Conservation (phyloP, 2,888 invertebrate genomes). For the Cordylochernes scorpioides region DNA sequence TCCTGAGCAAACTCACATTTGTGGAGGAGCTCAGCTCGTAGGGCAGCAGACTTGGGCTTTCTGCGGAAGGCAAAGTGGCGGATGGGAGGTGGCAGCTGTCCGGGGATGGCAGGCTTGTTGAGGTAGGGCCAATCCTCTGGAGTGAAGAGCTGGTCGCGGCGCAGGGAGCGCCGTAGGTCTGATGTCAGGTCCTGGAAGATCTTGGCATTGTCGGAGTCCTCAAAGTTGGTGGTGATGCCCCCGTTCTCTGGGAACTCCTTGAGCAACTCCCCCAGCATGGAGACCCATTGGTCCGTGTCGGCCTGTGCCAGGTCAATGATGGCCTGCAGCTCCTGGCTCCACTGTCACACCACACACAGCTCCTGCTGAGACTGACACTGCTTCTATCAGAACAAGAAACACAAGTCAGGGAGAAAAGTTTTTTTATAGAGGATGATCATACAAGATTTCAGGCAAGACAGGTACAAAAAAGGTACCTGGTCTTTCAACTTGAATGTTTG, state of each 20-base stretch:
- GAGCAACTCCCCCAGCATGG: conserved; percentile 81
- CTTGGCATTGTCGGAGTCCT: too few species aligned
- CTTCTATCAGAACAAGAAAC: too few species aligned
- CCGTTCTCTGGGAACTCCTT: conserved; percentile 78
- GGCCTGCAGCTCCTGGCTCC: conserved; percentile 73
- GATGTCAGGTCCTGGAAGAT: too few species aligned
- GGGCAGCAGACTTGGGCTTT: conserved; percentile 73
- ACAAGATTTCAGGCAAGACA: too few species aligned
- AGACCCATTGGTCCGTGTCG: conserved; percentile 73
- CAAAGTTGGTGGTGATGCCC: too few species aligned
- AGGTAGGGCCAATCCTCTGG: conserved; percentile 88
- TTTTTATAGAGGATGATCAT: too few species aligned
- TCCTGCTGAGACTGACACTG: too few species aligned
- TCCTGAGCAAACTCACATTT: conserved; percentile 35
- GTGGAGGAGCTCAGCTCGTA: conserved; percentile 62
- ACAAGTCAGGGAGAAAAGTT: too few species aligned
- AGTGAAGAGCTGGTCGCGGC: conserved; percentile 51
- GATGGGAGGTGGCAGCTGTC: conserved; percentile 37
- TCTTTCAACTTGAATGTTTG: too few species aligned
- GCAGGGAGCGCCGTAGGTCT: too few species aligned
- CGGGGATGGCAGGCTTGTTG: conserved; percentile 64
- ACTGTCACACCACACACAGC: too few species aligned
- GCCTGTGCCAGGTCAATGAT: conserved; percentile 72
- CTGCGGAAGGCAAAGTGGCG: conserved; percentile 79
- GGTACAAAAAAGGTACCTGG: too few species aligned